These are phyloP conservation scores for Malurus cyaneus DNA, from an alignment of 2,113 vertebrate genomes.

Conservation along the genomic window DNA sequence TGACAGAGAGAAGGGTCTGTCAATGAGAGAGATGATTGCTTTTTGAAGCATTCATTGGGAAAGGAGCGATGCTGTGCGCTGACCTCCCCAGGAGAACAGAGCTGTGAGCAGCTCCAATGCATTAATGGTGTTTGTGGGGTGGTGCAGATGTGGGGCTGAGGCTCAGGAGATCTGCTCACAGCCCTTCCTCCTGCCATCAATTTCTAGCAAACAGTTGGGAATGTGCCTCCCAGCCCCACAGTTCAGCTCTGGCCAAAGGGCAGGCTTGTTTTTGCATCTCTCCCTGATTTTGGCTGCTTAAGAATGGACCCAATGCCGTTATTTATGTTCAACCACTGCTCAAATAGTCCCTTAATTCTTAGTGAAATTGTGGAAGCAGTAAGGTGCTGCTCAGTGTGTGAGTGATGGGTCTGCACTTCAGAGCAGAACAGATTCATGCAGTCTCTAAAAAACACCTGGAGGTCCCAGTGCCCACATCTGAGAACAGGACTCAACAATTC, in stretches of 20 bases:
- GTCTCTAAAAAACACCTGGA: not conserved
- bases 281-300: not conserved
- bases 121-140: not conserved
- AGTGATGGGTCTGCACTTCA: not conserved
- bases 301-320: rapidly evolving
- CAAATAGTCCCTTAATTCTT: not conserved
- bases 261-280: not conserved
- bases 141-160: not conserved
- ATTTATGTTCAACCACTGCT: not conserved
- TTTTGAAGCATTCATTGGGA: constrained; percentile 6
- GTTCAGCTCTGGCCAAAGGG: not conserved
- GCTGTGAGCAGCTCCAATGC: not conserved
- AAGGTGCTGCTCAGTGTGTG: not conserved
- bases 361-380: not conserved
- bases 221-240: not conserved
- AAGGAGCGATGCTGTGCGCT: not conserved
- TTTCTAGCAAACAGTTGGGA: not conserved
- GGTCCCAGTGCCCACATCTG: not conserved
- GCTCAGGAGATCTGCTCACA: not conserved
- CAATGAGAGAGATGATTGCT: not conserved
- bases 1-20: not conserved
- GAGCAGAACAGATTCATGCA: not conserved
- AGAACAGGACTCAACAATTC: rapidly evolving
- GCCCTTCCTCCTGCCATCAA: not conserved
- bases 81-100: not conserved